A percentile compares a stretch with the other conserved stretches of the same genome.
Conservation (phyloP, 2,888 invertebrate species). For the Acanthopleura granulata region DNA sequence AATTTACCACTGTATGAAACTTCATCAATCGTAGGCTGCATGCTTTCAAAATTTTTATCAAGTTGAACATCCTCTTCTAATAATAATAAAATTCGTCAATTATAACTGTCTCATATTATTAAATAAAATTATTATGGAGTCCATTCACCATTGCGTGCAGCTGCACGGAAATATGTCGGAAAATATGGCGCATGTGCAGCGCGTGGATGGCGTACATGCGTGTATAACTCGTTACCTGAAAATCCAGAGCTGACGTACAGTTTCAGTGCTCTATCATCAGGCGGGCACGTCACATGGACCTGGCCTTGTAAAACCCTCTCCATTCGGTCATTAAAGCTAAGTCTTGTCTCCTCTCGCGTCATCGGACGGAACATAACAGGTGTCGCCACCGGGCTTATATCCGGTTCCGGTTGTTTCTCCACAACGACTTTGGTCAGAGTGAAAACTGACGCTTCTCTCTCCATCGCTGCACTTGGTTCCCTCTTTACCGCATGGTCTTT, state of each 20-base stretch:
- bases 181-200: neutral
- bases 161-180: neutral
- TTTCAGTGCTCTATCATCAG: constrained; percentile 44
- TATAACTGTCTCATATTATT: too few relatives aligned
- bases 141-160: neutral
- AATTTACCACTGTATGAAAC: too few relatives aligned
- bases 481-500: neutral
- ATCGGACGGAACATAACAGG: constrained; percentile 49
- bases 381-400: constrained; percentile 54
- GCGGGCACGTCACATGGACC: constrained; percentile 46
- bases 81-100: too few relatives aligned
- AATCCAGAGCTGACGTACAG: constrained; percentile 54
- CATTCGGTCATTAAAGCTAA: constrained; percentile 44
- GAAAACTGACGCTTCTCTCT: constrained; percentile 31
- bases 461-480: neutral
- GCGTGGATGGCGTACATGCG: too few relatives aligned
- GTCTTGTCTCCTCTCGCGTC: constrained; percentile 47
- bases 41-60: too few relatives aligned
- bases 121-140: too few relatives aligned
- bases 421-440: constrained; percentile 34
- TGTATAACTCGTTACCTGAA: constrained; percentile 43
- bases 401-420: constrained; percentile 26
- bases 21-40: too few relatives aligned
- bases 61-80: too few relatives aligned
- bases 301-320: constrained; percentile 48